phyloP scores from a whole-genome alignment of 2,888 invertebrate species.

The Trissolcus brochymenae region DNA sequence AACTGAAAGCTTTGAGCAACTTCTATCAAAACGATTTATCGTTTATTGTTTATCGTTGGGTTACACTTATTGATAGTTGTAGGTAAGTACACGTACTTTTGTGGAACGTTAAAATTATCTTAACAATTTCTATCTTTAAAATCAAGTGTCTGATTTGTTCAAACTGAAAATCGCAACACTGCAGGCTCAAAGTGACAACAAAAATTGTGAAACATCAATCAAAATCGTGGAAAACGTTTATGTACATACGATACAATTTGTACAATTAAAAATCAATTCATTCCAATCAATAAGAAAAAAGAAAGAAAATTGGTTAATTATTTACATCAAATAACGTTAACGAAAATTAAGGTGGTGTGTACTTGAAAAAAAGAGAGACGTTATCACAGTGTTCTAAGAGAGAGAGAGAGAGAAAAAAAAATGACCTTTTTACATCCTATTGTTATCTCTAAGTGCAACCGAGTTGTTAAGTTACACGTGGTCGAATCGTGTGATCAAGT shows the following conservation, averaged over 20 bases:
- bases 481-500: constrained; percentile 54
- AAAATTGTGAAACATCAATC: no score
- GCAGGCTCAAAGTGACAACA: no score
- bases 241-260: constrained; percentile 48
- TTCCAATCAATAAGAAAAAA: constrained; percentile 5
- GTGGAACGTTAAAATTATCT: background rate
- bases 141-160: constrained; percentile 1
- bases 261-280: constrained; percentile 21
- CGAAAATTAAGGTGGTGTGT: background rate
- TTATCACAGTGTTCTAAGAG: constrained; percentile 30
- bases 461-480: constrained; percentile 35
- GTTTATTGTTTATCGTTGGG: constrained; percentile 24
- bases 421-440: constrained; percentile 20
- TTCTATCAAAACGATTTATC: constrained; percentile 8
- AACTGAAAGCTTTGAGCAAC: constrained; percentile 33
- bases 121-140: background rate
- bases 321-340: constrained; percentile 23
- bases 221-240: constrained; percentile 15
- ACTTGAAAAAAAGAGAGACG: constrained; percentile 10
- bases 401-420: background rate
- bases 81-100: constrained; percentile 40
- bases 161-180: no score
- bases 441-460: constrained; percentile 48
- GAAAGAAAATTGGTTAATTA: constrained; percentile 14
- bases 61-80: constrained; percentile 49